Evolutionary conservation across 1,140 invertebrate genomes (phyloP).

Genomic region (Neodiprion fabricii): DNA sequence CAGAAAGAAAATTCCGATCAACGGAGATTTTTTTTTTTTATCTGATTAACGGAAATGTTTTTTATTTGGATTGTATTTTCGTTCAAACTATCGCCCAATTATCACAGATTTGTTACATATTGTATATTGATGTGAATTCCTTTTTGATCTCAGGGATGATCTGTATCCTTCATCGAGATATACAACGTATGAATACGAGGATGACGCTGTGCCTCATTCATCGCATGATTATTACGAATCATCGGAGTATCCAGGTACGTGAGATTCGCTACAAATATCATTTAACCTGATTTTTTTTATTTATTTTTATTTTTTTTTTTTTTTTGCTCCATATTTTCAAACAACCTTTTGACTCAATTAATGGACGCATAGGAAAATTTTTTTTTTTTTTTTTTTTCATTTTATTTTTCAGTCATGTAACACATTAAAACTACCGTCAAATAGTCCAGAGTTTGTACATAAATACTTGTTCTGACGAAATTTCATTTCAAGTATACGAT

Average conservation of each 20-base stretch:
- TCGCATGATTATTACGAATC: conserved; percentile 58
- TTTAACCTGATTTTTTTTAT: neutral
- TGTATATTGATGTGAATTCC: no score
- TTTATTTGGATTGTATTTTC: conserved; percentile 2
- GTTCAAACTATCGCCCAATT: no score
- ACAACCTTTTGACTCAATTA: no score
- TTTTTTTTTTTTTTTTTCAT: neutral
- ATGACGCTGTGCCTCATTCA: conserved; percentile 50
- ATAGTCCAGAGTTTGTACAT: neutral
- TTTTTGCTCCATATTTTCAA: neutral
- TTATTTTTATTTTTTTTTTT: neutral
- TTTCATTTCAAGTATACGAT: neutral
- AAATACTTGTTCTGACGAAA: neutral
- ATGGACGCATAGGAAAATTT: neutral
- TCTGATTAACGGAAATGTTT: conserved; percentile 15
- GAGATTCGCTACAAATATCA: neutral
- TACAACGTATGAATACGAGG: conserved; percentile 56
- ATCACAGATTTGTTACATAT: no score
- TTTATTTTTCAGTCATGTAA: neutral
- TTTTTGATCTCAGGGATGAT: conserved; percentile 40
- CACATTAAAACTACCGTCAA: neutral
- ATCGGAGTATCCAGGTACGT: conserved; percentile 56
- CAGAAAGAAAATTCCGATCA: conserved; percentile 2
- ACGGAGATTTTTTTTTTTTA: conserved; percentile 12
- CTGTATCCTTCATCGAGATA: conserved; percentile 49